phyloP scores from a whole-genome alignment of 2,113 vertebrate species.

The Pagrus major region DNA sequence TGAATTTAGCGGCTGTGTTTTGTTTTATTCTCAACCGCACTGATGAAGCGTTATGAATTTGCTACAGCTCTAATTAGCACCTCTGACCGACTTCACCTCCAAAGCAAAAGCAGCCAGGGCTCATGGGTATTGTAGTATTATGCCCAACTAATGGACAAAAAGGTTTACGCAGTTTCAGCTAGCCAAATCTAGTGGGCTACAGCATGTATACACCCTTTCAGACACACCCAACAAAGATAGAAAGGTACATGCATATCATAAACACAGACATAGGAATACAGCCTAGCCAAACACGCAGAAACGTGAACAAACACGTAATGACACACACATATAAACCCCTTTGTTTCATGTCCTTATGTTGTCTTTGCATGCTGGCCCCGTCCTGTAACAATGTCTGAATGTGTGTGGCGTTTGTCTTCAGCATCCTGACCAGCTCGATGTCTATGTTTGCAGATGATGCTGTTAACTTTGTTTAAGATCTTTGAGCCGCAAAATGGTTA shows the following conservation, averaged over 20 bases:
- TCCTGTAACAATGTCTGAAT: neutral
- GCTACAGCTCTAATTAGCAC: neutral
- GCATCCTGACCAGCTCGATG: neutral
- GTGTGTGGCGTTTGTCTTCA: neutral
- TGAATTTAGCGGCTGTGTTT: neutral
- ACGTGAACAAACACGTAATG: neutral
- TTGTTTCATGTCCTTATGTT: neutral
- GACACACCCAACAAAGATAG: neutral
- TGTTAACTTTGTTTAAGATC: neutral
- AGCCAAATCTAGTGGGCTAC: neutral
- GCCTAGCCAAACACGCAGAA: neutral
- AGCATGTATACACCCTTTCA: neutral
- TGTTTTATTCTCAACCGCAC: neutral
- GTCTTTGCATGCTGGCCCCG: neutral
- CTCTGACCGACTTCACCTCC: neutral
- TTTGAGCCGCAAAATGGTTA: neutral
- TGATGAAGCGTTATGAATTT: neutral
- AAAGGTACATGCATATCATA: neutral
- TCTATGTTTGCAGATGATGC: conserved; percentile 22
- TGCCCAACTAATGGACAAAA: neutral
- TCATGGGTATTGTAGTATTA: neutral
- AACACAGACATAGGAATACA: neutral
- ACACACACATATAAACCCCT: neutral
- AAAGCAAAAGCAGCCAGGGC: neutral
- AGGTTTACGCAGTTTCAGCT: neutral